Evolutionary conservation across 1,140 invertebrate genomes (phyloP).

Genomic region (Bombus pyrosoma): DNA sequence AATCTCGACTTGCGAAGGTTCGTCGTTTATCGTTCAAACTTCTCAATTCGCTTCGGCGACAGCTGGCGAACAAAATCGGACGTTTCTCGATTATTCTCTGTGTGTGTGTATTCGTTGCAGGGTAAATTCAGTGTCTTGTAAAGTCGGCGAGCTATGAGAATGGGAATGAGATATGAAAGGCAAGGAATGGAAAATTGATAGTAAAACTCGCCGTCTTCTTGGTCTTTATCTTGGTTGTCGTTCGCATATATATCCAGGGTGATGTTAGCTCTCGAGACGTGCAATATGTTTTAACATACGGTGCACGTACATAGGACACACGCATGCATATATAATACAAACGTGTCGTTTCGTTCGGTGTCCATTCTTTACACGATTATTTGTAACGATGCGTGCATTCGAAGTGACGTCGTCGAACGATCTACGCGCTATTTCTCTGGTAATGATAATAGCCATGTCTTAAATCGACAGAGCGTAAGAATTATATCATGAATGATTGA

Average conservation of each 20-base stretch:
- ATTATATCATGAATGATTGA: too few relatives aligned
- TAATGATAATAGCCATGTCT: background rate
- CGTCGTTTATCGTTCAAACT: background rate
- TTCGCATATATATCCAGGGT: background rate
- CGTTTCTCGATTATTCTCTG: conserved; percentile 16
- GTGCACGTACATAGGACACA: background rate
- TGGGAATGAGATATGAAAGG: too few relatives aligned
- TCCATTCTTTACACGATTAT: background rate
- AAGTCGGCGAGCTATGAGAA: background rate
- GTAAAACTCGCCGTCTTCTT: background rate
- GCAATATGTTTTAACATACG: background rate
- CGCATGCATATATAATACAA: background rate
- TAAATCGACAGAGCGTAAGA: background rate
- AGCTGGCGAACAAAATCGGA: background rate
- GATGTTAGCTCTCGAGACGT: background rate
- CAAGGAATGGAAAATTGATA: background rate
- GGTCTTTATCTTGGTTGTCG: background rate
- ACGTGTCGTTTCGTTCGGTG: conserved; percentile 10
- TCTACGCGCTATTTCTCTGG: background rate
- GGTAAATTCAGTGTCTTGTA: conserved; percentile 52
- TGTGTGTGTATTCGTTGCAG: conserved; percentile 38
- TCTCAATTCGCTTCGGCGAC: background rate
- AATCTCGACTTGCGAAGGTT: background rate
- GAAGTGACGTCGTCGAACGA: background rate
- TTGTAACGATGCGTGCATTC: background rate